Base-by-base conservation (phyloP, 2,113 vertebrate genomes). In the Tinamus guttatus region DNA sequence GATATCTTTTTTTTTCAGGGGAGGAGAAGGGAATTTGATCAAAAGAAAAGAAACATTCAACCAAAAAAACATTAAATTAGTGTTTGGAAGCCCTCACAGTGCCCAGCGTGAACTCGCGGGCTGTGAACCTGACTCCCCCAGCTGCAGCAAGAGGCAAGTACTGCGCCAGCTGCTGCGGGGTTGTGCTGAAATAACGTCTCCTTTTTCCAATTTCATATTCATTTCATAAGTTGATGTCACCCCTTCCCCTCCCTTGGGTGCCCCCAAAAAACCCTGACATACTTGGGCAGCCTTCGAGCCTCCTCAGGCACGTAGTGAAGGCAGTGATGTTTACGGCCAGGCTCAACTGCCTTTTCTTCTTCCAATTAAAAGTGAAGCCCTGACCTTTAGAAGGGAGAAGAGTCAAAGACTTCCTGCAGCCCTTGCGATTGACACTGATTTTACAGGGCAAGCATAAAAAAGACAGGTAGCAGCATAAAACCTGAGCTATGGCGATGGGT, bases 381-480 rank as follows among this genome's bases (percentile, higher is more conserved):
- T 94, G 88, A 92, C 93, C 94, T 97, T 96, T 96, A 73, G 59
- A 96, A 93, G 81, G 74, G 90, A 87, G 83, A 94, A 30, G 59
- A 94, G 88, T 90, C 90, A 93, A 89, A 96, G 86, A 63, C 93
- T 95, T 95, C 92, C 84, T 68, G 80, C 90, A 96, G 91, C 93
- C 94, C 83, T 86, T 71, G 83, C 0, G 47, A 62, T 69, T 84
- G 89, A 91, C 21, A 30, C 67, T 76, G 90, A 89, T 90, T 96
- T 96, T 95, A 86, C 85, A 90, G 94, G 87, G 85, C 82, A 79
- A 56, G 38, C 88, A 78, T 94, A 95, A 96, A 96, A 94, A 47
- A 92, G 94, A 89, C 58, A 88, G 96, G 90, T 93, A 83, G 80
- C 22, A 76, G 73, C 80, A 92, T 96, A 96, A 96, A 97, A 96